Percentiles rank a stretch among this genome's conserved stretches.
These are phyloP conservation scores for Aplysina aerophoba DNA, from an alignment of 37 sponge, comb jelly and placozoan species.

Conservation along the genomic window DNA sequence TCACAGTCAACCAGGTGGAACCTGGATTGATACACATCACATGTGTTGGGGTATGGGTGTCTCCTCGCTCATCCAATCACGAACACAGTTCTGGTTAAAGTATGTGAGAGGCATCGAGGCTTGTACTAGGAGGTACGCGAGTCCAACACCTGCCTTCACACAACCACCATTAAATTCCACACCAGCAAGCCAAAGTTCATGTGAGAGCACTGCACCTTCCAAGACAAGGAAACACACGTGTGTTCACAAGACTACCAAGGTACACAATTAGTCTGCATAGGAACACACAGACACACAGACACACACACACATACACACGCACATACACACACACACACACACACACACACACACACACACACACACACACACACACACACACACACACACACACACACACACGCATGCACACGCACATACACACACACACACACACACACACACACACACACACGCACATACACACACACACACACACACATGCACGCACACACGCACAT, in stretches of 20 bases:
- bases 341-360: conserved; percentile 42
- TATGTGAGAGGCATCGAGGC: neutral
- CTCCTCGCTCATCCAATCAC: too few relatives aligned
- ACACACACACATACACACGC: neutral
- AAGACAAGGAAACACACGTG: neutral
- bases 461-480: neutral
- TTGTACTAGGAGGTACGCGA: neutral
- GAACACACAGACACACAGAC: conserved; percentile 17
- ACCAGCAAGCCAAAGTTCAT: neutral
- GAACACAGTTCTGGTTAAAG: too few relatives aligned
- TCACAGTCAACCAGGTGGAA: too few relatives aligned
- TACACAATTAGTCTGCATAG: neutral
- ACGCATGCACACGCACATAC: neutral
- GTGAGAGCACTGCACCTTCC: neutral
- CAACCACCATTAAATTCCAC: neutral
- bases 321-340: conserved; percentile 26
- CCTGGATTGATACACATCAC: too few relatives aligned
- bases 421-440: conserved; percentile 19
- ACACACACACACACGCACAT: neutral
- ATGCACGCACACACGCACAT: neutral
- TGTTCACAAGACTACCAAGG: neutral
- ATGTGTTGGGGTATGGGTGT: too few relatives aligned
- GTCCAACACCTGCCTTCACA: too few relatives aligned
- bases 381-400: conserved; percentile 18
- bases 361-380: conserved; percentile 38